Conservation (phyloP, 2,888 invertebrate species). For the Thymelicus lineola region DNA sequence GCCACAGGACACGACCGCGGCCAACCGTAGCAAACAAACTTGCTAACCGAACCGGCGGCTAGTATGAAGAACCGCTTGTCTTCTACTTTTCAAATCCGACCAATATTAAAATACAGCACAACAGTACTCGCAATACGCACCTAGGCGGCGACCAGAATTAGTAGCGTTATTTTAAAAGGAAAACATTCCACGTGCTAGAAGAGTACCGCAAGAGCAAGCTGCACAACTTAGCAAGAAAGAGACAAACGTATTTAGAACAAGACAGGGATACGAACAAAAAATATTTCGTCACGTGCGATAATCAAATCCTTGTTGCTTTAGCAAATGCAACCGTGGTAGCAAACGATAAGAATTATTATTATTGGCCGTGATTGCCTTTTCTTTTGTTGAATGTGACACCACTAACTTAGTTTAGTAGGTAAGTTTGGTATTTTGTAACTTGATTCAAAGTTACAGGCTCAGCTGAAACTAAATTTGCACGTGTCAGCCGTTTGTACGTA, state of each 20-base stretch:
- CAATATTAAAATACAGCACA: constrained; percentile 54
- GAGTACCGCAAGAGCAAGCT: constrained; percentile 15
- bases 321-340: constrained; percentile 28
- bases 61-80: constrained; percentile 50
- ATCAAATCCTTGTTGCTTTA: constrained; percentile 44
- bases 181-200: constrained; percentile 58
- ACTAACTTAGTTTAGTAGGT: constrained; percentile 17
- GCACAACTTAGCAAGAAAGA: constrained; percentile 34
- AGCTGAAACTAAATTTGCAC: constrained; percentile 35
- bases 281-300: constrained; percentile 55
- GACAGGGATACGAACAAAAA: constrained; percentile 45
- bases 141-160: constrained; percentile 45
- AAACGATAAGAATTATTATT: constrained; percentile 18
- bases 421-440: constrained; percentile 26
- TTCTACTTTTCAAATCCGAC: constrained; percentile 64
- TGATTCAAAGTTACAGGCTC: constrained; percentile 31
- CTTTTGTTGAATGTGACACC: constrained; percentile 26
- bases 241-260: constrained; percentile 38
- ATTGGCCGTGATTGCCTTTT: constrained; percentile 6
- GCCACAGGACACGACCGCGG: constrained; percentile 67
- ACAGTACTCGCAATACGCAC: constrained; percentile 44
- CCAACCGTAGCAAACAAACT: constrained; percentile 74
- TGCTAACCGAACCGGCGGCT: constrained; percentile 56
- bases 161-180: constrained; percentile 56
- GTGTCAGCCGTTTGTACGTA: constrained; percentile 4